These are phyloP conservation scores for Sparidentex hasta DNA, from an alignment of 2,797 vertebrate species.

Conservation along the genomic window DNA sequence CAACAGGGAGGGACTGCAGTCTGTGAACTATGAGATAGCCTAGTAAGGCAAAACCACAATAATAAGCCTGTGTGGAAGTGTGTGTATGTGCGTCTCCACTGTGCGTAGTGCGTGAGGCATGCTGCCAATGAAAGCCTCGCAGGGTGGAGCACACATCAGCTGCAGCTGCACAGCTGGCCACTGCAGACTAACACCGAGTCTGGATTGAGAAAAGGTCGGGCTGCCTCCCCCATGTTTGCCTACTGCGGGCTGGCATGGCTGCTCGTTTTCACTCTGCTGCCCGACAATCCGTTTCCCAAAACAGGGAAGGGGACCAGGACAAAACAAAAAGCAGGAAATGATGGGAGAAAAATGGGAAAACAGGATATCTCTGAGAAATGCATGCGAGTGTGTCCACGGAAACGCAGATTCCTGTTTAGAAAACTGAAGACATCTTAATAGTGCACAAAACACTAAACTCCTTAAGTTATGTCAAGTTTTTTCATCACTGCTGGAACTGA, in stretches of 20 bases:
- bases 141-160: conserved; percentile 82
- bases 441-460: not conserved
- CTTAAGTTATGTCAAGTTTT: not conserved
- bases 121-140: conserved; percentile 76
- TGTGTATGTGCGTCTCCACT: conserved; percentile 16
- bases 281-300: conserved; percentile 36
- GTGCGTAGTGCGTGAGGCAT: conserved; percentile 63
- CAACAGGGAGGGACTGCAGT: conserved; percentile 54
- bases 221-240: conserved; percentile 62
- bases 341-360: conserved; percentile 28
- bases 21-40: conserved; percentile 50
- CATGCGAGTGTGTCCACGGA: not conserved
- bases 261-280: conserved; percentile 37
- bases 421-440: not conserved
- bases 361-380: conserved; percentile 27
- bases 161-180: conserved; percentile 80
- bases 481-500: not conserved
- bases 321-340: conserved; percentile 53
- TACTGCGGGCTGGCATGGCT: conserved; percentile 61
- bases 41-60: conserved; percentile 62
- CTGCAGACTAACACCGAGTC: conserved; percentile 59
- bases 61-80: conserved; percentile 39
- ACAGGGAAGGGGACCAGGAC: conserved; percentile 36
- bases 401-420: not conserved
- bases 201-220: conserved; percentile 66